Evolutionary conservation across 1,140 invertebrate species (phyloP), one percentile per base, ranked within the genome.

Genomic region (Drosophila mayri): DNA sequence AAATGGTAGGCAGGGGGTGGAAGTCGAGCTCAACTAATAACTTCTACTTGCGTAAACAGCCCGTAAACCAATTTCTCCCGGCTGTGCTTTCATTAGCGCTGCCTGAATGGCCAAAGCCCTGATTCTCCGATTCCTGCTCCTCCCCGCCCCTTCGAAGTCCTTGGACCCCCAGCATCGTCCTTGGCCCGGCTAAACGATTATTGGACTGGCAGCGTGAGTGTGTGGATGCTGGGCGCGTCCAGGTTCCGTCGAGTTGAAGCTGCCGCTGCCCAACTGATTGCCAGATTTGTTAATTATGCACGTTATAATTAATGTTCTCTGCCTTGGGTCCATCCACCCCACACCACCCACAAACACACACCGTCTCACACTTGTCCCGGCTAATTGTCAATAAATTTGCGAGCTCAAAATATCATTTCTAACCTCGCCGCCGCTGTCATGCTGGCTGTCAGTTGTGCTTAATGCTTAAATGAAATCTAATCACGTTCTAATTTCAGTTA

Each of bases 391-490:
- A 88, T 87, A 80, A 80, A 87, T 88, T 88, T 83, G 64, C 76
- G 40, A 67, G 80, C 79, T 70, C 76, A 66, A 87, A 88, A 87
- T 77, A 88, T 88, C 62, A 88, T 83, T 80, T 76, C 79, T 54
- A 59, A 66, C 47, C 47, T 49, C 18, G 25, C 38, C 38, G 18
- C 37, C 40, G 38, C 83, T 87, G 79, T 88, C 84, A 76, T 73
- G 71, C 79, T 88, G 84, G 55, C 79, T 87, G 83, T 88, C 83
- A 88, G 76, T 88, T 83, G 76, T 72, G 76, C 72, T 83, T 76
- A 83, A 88, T 83, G 80, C 80, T 76, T 88, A 87, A 87, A 87
- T 88, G 80, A 88, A 87, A 87, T 88, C 83, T 88, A 87, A 87
- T 87, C 83, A 87, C 84, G 84, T 87, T 84, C 83, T 87, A 87